Evolutionary conservation across 1,140 invertebrate genomes (phyloP), one percentile per base, ranked within the genome.

Genomic region (Episyrphus balteatus): DNA sequence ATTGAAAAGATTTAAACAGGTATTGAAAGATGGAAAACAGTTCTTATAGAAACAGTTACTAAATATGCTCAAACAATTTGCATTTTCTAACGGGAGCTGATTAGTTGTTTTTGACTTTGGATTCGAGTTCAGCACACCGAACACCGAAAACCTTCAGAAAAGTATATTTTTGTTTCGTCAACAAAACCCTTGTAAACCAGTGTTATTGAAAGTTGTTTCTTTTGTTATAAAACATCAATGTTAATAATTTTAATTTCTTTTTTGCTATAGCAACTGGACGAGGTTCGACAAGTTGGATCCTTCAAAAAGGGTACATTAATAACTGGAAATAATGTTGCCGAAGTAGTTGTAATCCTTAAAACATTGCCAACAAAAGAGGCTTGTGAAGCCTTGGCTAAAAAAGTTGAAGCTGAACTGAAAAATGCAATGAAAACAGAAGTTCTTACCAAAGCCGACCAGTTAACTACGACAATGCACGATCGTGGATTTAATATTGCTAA

Each of bases 271-370:
- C 90, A 96, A 88, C 75, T 98, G 31, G 92, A 97, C 62, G 92
- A 96, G 70, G 89, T 96, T 1, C 75, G 92, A 12, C 90, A 94
- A 73, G 92, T 98, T 40, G 95, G 95, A 1, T 94, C 93, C 1
- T 97, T 93, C 59, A 98, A 98, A 68, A 98, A 98, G 69, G 94
- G 93, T 1, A 98, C 94, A 10, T 97, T 98, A 85, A 81, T 97
- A 56, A 84, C 88, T 7, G 92, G 92, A 1, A 87, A 93, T 59
- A 95, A 94, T 66, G 81, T 94, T 1, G 95, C 94, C 15, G 94
- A 98, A 67, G 86, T 98, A 55, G 93, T 98, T 5, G 91, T 98
- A 10, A 95, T 98, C 55, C 75, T 99, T n/a, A 98, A 98, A 75
- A 97, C 94, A 1, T 68, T 98, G 37, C 96, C 96, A 2, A 97